A percentile compares a stretch with the other conserved stretches of the same genome.
Evolutionary conservation across 1,140 invertebrate species (phyloP).

Genomic region (Ylistrum balloti): DNA sequence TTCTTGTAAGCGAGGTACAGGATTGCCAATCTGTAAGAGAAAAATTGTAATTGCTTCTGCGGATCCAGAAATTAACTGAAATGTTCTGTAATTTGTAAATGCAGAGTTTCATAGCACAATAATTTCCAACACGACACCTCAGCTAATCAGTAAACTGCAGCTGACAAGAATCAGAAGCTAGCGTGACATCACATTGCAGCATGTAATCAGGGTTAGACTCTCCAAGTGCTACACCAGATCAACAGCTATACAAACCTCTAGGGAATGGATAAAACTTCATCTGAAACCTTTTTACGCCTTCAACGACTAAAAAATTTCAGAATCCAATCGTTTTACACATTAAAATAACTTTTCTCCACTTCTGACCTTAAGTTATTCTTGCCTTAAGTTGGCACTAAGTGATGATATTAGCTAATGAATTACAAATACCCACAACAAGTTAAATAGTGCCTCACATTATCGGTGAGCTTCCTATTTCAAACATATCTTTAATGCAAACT

Average conservation of each 20-base stretch:
- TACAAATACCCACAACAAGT: too few relatives aligned
- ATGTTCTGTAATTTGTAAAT: slow-evolving; percentile 26
- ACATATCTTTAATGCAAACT: too few relatives aligned
- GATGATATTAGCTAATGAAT: too few relatives aligned
- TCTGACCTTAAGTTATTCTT: background rate
- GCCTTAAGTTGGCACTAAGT: too few relatives aligned
- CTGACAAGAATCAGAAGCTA: background rate
- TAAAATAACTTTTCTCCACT: background rate
- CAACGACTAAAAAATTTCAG: background rate
- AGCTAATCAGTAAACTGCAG: background rate
- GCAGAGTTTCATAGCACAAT: slow-evolving; percentile 25
- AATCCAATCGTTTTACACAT: background rate
- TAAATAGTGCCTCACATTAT: too few relatives aligned
- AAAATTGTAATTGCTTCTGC: background rate
- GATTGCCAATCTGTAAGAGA: background rate
- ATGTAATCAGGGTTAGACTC: background rate
- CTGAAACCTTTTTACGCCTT: background rate
- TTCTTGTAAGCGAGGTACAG: background rate
- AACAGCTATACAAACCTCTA: background rate
- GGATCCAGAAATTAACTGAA: slow-evolving; percentile 16
- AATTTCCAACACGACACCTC: background rate
- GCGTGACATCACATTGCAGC: background rate
- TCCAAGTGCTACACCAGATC: background rate
- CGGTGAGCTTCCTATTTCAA: too few relatives aligned
- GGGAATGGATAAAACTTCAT: background rate